Conservation (phyloP, 2,797 vertebrate species). For the Syndactyla subalaris region DNA sequence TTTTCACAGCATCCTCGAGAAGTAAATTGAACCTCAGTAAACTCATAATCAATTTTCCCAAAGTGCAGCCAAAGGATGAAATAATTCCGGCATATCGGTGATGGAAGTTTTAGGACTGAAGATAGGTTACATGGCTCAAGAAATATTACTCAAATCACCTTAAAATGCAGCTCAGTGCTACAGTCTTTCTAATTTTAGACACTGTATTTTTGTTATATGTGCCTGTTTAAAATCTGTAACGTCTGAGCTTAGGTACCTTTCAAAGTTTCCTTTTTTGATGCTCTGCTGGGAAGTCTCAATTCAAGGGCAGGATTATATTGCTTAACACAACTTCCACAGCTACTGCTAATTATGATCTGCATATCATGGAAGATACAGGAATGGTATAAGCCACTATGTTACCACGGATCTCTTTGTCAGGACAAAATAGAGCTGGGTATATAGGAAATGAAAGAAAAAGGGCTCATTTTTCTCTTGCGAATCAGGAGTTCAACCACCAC, state of each 20-base stretch:
- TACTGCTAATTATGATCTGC: slow-evolving; percentile 1
- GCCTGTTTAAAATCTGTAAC: not conserved
- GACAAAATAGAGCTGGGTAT: not conserved
- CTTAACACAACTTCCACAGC: not conserved
- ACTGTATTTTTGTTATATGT: not conserved
- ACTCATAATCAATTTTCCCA: not conserved
- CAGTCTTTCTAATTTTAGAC: slow-evolving; percentile 5
- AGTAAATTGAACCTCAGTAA: not conserved
- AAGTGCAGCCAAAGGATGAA: not conserved
- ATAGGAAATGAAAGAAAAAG: not conserved
- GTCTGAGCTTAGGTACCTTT: not conserved
- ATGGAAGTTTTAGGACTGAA: not conserved
- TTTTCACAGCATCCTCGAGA: not conserved
- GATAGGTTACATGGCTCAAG: not conserved
- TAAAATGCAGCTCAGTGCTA: not conserved
- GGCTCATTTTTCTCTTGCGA: not conserved
- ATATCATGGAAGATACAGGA: not conserved
- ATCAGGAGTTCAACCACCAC: not conserved
- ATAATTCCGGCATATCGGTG: not conserved
- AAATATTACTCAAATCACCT: not conserved
- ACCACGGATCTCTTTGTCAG: slow-evolving; percentile 35
- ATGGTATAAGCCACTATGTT: not conserved
- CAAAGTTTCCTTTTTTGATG: not conserved
- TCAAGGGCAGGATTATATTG: not conserved
- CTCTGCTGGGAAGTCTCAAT: not conserved